Base-by-base conservation (phyloP, 2,888 invertebrate genomes). In the Meteorus colon region DNA sequence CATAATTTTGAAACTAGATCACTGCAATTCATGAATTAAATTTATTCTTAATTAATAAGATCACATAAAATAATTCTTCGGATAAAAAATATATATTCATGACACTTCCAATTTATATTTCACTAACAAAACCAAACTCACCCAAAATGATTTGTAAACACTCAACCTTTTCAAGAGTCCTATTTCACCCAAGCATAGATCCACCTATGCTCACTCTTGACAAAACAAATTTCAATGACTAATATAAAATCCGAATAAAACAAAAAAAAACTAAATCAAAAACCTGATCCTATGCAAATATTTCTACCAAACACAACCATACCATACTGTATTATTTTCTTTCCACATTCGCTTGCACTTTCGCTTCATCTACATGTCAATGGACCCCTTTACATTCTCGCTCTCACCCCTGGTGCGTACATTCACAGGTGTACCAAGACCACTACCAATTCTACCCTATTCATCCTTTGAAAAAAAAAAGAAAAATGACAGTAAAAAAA, bases 371-470 rank as follows among this genome's bases (percentile, higher is more conserved):
- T 88, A 81, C 88, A 88, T 88, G 84, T 88, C 85, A 88, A 88
- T 87, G 78, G 87, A 79, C 81, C 84, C 83, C 83, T 68, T 69
- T 55, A 73, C 76, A 67, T 78, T 69, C 66, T 76, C 70, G 68
- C 74, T 77, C 85, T 85, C 84, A 83, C 83, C 80, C 67, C 60
- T 71, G 19, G 16, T 24, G 59, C 67, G 48, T 48, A 83, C 83
- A 85, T 84, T 86, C 82, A 88, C 89, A 89, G 89, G 89, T 89
- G 89, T 87, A 89, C 85, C 83, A 81, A 84, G 86, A 87, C 81
- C 48, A 48, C 2, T 4, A 48, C 48, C 8, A 55, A 55, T 55
- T 0, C 55, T 1, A 55, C n/a, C n/a, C 55, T 55, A 81, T 83
- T 82, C 82, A 82, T 78, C 82, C 81, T 24, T 10, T 29, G 29